phyloP scores from a whole-genome alignment of 2,113 vertebrate species.

The Lophochroa leadbeateri region DNA sequence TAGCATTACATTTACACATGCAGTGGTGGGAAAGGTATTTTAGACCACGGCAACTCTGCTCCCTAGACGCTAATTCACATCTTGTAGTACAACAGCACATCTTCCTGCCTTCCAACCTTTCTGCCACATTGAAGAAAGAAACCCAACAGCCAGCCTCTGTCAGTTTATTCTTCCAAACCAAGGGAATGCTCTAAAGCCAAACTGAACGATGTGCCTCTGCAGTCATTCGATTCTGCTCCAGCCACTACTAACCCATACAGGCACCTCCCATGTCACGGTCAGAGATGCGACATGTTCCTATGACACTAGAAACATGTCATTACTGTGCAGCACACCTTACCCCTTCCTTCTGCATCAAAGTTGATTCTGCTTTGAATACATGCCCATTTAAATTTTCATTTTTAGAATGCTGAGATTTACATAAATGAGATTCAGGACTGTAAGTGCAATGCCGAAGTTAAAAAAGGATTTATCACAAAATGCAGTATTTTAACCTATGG shows the following conservation, averaged over 20 bases:
- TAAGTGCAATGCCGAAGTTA: background rate
- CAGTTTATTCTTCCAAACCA: background rate
- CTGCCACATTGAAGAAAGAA: background rate
- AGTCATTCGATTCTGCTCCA: background rate
- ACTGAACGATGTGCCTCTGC: accelerated
- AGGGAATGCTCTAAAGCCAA: background rate
- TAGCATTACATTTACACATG: background rate
- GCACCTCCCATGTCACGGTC: background rate
- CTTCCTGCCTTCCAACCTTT: background rate
- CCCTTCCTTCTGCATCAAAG: background rate
- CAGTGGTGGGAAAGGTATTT: background rate
- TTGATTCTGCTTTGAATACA: background rate
- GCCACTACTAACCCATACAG: background rate
- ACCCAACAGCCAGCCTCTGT: background rate
- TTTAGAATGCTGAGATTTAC: background rate
- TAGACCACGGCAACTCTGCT: background rate
- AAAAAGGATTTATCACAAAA: background rate
- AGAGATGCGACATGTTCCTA: background rate
- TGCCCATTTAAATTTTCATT: background rate
- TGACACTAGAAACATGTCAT: accelerated
- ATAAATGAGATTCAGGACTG: background rate
- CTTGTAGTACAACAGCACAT: background rate
- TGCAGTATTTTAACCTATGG: background rate
- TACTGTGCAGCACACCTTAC: background rate
- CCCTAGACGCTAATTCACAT: background rate